A percentile compares a stretch with the other conserved stretches of the same genome.
These are phyloP conservation scores for Rachycentron canadum DNA, from an alignment of 2,797 vertebrate genomes.

Conservation along the genomic window DNA sequence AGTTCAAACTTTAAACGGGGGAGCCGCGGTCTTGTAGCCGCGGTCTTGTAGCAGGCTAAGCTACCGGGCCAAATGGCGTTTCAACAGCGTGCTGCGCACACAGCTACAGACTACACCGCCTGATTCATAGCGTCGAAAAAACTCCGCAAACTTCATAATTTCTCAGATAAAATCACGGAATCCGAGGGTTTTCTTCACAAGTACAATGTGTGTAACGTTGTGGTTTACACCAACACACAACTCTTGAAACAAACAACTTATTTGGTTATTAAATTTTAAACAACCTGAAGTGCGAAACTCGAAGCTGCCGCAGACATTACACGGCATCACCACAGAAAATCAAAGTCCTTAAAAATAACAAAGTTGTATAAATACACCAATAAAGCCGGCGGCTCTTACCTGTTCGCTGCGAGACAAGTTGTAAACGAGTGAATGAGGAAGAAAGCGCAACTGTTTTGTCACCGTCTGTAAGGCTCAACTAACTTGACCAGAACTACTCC, in stretches of 20 bases:
- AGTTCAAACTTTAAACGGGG: background rate
- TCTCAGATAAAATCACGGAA: accelerated
- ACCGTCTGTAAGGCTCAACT: slow-evolving; percentile 41
- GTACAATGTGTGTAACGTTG: accelerated
- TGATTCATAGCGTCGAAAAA: accelerated
- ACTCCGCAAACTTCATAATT: background rate
- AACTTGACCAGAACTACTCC: slow-evolving; percentile 67
- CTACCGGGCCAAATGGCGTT: slow-evolving; percentile 78
- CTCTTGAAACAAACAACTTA: background rate
- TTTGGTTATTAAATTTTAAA: background rate
- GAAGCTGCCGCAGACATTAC: accelerated
- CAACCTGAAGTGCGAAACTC: accelerated
- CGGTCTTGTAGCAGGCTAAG: slow-evolving; percentile 42
- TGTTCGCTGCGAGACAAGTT: slow-evolving; percentile 34
- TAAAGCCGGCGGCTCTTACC: slow-evolving; percentile 29
- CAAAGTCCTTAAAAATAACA: accelerated
- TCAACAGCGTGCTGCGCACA: slow-evolving; percentile 58
- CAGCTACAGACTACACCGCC: background rate
- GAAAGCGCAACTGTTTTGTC: slow-evolving; percentile 74
- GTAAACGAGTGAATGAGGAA: slow-evolving; percentile 55
- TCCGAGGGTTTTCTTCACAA: accelerated
- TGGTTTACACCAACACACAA: background rate
- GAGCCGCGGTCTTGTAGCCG: slow-evolving; percentile 12
- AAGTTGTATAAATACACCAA: accelerated
- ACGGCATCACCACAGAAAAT: accelerated